Conservation (phyloP, 2,888 invertebrate species). For the Allygus modestus region DNA sequence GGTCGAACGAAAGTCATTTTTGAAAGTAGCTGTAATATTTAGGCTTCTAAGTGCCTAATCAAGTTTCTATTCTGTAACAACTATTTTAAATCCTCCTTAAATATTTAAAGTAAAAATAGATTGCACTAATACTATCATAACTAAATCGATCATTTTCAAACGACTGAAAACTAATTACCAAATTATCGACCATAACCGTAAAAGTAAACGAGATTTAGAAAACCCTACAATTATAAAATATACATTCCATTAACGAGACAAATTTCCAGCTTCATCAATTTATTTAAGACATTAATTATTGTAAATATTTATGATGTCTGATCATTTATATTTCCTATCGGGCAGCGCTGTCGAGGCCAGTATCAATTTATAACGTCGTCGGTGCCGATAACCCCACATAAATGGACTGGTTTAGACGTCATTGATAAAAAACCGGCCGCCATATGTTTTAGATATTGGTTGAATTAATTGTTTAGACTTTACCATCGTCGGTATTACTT, state of each 20-base stretch:
- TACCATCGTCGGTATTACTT: background rate
- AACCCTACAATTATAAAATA: background rate
- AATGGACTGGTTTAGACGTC: constrained; percentile 12
- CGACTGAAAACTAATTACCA: no score
- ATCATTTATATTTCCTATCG: background rate
- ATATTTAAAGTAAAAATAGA: no score
- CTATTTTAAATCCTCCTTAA: no score
- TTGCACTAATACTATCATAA: no score
- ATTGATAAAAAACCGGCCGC: constrained; percentile 2
- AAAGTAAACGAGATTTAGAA: background rate
- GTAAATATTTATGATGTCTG: background rate
- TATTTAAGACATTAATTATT: background rate
- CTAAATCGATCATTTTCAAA: no score
- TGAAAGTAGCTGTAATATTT: no score
- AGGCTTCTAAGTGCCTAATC: no score
- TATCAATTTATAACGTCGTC: constrained; percentile 14
- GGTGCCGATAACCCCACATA: background rate
- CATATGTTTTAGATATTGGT: background rate
- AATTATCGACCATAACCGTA: background rate
- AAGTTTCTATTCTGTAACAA: no score
- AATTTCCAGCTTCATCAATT: constrained; percentile 15
- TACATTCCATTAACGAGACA: background rate
- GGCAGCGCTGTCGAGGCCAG: background rate
- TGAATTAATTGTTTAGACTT: background rate
- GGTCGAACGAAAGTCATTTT: no score